Evolutionary conservation across 2,888 invertebrate species (phyloP), one percentile per base, ranked within the genome.

Genomic region (Mylabris sibirica): DNA sequence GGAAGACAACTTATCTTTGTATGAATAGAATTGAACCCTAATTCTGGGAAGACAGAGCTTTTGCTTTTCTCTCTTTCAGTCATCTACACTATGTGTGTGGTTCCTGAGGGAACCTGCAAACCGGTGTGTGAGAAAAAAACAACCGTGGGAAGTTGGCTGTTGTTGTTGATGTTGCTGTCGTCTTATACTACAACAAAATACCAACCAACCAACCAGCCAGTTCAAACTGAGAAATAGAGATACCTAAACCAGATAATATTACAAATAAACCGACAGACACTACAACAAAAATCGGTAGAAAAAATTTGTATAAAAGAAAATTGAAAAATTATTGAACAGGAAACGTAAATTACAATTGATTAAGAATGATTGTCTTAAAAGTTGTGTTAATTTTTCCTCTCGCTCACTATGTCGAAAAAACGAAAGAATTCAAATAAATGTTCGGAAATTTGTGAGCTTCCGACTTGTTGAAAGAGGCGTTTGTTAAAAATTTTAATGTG

Each of bases 31-130:
- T 53, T 67, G 73, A 70, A 71, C 74, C 74, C 74, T 72, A 72
- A 74, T 75, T 74, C 75, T 69, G 78, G 74, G 76, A 78, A 79
- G 73, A 68, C 72, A 72, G 75, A 75, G 72, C 12, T 22, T 53
- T 53, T 22, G 53, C 24, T 22, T n/a, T n/a, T 44, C 44, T 49
- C 44, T 41, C 14, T 14, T 44, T 44, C 1, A n/a, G 3, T 49
- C n/a, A 35, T n/a, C n/a, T n/a, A 9, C 1, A 9, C 20, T 20
- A 49, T 53, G 53, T 53, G 53, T 53, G 53, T 72, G 72, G 41
- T 79, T 81, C 81, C 80, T 80, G 75, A 79, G 80, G 80, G 80
- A 80, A 80, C 80, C 77, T 78, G 76, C 69, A 62, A 49, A 64
- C 69, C 76, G 76, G 78, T 79, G 53, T 53, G 53, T 53, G 79